Evolutionary conservation across 2,797 vertebrate genomes (phyloP).

Genomic region (Carcharodon carcharias): DNA sequence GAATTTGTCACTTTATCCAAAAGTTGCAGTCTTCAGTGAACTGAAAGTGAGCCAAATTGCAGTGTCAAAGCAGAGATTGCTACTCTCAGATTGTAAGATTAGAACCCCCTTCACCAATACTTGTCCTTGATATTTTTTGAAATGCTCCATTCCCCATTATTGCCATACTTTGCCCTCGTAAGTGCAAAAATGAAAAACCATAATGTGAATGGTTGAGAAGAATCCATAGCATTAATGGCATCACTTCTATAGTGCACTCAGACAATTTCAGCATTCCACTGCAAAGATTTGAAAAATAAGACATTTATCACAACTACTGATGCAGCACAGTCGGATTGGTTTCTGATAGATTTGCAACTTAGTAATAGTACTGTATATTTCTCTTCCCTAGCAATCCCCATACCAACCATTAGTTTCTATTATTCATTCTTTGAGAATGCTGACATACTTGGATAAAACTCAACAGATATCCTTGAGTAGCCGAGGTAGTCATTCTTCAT

Average conservation of each 20-base stretch:
- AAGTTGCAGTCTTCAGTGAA: background rate
- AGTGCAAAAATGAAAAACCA: background rate
- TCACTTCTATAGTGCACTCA: background rate
- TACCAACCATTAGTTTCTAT: background rate
- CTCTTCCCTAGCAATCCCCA: background rate
- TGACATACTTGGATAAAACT: background rate
- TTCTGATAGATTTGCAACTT: background rate
- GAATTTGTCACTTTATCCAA: conserved; percentile 10
- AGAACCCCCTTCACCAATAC: background rate
- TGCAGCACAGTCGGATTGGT: background rate
- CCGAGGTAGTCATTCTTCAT: background rate
- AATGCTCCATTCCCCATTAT: background rate
- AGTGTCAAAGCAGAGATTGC: background rate
- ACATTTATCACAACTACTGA: background rate
- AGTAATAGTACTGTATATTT: background rate
- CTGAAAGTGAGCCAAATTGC: background rate
- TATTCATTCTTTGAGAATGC: background rate
- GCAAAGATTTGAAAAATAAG: background rate
- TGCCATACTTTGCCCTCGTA: background rate
- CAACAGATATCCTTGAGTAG: too few relatives aligned
- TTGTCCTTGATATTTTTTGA: background rate
- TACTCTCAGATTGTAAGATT: background rate
- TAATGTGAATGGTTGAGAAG: background rate
- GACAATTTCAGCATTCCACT: background rate
- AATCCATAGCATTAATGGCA: background rate